phyloP scores from a whole-genome alignment of 2,113 vertebrate genomes.

The Aythya baeri region DNA sequence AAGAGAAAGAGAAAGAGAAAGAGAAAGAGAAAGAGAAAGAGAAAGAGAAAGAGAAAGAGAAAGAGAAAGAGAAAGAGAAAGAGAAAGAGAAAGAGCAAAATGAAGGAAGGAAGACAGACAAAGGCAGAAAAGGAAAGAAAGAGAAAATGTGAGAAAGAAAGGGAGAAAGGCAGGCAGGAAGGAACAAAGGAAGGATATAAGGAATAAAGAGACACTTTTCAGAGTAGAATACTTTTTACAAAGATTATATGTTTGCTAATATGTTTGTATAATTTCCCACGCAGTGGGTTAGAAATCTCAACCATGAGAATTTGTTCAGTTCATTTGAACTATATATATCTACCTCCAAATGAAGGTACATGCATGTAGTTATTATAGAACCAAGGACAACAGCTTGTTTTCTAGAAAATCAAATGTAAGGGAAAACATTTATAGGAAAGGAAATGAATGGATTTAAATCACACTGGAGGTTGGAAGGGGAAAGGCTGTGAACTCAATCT shows the following conservation, averaged over 20 bases:
- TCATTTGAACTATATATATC: not conserved
- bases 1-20: too few relatives aligned
- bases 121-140: fast-evolving
- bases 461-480: not conserved
- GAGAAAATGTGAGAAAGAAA: not conserved
- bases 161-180: not conserved
- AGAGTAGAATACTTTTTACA: not conserved
- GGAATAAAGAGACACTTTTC: not conserved
- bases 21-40: too few relatives aligned
- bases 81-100: fast-evolving
- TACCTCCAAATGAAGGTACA: not conserved
- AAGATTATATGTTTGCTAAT: not conserved
- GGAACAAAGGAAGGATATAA: not conserved
- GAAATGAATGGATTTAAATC: constrained; percentile 38
- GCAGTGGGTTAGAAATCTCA: not conserved
- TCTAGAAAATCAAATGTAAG: not conserved
- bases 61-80: too few relatives aligned
- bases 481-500: constrained; percentile 12
- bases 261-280: not conserved
- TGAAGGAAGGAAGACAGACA: fast-evolving
- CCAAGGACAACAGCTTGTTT: not conserved
- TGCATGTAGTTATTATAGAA: not conserved
- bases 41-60: too few relatives aligned
- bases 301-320: not conserved
- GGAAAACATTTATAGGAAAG: not conserved